A percentile compares a stretch with the other conserved stretches of the same genome.
Conservation (phyloP, 1,140 invertebrate genomes). For the Drosophila equinoxialis region DNA sequence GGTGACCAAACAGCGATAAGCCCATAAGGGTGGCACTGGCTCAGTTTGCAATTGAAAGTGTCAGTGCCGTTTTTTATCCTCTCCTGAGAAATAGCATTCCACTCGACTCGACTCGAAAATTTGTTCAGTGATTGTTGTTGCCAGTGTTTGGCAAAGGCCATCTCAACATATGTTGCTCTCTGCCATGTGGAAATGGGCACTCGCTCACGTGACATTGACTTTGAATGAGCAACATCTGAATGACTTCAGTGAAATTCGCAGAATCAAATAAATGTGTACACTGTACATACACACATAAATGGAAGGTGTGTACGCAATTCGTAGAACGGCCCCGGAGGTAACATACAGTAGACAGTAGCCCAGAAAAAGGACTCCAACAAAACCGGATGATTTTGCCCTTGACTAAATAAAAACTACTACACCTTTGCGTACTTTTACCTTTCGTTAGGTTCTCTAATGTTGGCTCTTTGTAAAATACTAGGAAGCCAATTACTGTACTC, state of each 20-base stretch:
- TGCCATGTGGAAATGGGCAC: constrained; percentile 6
- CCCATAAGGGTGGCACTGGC: constrained; percentile 51
- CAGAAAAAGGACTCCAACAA: not conserved
- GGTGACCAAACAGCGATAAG: constrained; percentile 68
- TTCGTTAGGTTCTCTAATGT: not conserved
- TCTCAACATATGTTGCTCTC: not conserved
- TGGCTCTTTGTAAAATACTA: too few relatives aligned
- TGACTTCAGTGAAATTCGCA: not conserved
- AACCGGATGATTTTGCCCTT: not conserved
- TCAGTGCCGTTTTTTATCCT: constrained; percentile 42
- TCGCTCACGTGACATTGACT: constrained; percentile 19
- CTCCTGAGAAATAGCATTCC: constrained; percentile 56
- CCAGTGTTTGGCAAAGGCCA: constrained; percentile 6
- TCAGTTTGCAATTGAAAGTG: constrained; percentile 22
- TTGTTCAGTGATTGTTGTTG: constrained; percentile 49
- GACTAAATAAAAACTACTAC: not conserved
- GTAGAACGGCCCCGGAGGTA: not conserved
- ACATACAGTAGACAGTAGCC: not conserved
- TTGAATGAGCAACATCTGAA: constrained; percentile 3
- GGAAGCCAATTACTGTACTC: too few relatives aligned
- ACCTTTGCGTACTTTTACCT: not conserved
- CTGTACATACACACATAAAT: not conserved
- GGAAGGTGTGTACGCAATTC: not conserved
- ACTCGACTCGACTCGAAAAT: constrained; percentile 41
- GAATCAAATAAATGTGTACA: constrained; percentile 7